phyloP scores from a whole-genome alignment of 1,140 invertebrate species.

The Melipona quadrifasciata region DNA sequence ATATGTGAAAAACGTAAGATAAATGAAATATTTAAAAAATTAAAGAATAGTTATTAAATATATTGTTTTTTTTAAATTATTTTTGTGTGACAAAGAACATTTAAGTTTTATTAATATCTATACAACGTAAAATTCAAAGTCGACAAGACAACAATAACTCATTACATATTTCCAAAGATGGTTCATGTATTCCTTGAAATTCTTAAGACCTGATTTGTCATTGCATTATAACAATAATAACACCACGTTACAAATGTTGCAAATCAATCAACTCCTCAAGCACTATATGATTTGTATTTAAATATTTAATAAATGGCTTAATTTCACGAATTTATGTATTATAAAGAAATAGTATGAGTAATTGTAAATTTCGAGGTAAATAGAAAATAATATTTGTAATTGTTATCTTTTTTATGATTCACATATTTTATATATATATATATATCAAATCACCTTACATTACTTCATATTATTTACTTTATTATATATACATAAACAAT shows the following conservation, averaged over 20 bases:
- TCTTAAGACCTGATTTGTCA: background rate
- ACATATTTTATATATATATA: background rate
- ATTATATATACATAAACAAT: background rate
- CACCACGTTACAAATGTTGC: no score
- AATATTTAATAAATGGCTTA: background rate
- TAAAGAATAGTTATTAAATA: background rate
- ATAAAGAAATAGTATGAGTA: no score
- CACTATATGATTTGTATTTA: background rate
- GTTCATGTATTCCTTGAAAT: conserved; percentile 15
- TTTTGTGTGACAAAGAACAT: conserved; percentile 22
- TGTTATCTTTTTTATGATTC: background rate
- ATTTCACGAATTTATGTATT: no score
- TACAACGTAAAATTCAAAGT: conserved; percentile 51
- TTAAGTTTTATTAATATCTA: background rate
- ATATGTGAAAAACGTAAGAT: no score
- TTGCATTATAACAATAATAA: no score
- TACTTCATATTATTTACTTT: background rate
- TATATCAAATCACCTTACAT: background rate
- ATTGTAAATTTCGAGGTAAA: no score
- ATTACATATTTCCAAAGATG: conserved; percentile 39
- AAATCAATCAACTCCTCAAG: background rate
- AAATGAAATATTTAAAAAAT: background rate
- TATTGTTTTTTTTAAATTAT: background rate
- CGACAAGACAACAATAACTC: conserved; percentile 50
- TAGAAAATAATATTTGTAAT: no score